phyloP scores from a whole-genome alignment of 2,113 vertebrate genomes.

The Phycodurus eques region DNA sequence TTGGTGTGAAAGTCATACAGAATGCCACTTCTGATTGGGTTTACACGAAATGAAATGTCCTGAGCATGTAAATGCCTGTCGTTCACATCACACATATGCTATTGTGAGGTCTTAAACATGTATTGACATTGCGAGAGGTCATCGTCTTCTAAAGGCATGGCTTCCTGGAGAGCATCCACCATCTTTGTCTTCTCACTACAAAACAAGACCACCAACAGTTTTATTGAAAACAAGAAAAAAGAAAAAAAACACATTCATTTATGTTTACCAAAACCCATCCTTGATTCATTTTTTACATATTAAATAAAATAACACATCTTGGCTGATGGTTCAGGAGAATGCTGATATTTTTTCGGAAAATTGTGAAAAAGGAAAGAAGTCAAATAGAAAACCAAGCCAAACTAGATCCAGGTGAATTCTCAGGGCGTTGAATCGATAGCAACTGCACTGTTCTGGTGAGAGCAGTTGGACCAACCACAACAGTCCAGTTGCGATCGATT shows the following conservation, averaged over 20 bases:
- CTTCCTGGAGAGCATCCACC: background rate
- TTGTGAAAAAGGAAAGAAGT: background rate
- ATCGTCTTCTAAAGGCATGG: background rate
- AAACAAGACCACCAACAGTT: slow-evolving; percentile 7
- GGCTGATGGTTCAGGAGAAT: background rate
- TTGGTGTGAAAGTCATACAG: background rate
- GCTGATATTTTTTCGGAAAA: background rate
- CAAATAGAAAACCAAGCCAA: background rate
- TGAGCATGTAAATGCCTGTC: background rate
- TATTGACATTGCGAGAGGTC: slow-evolving; percentile 7
- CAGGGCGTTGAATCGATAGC: too few species aligned
- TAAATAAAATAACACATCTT: background rate
- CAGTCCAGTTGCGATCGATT: too few species aligned
- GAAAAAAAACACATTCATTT: background rate
- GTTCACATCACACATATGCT: slow-evolving; percentile 3
- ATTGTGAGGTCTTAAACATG: slow-evolving; percentile 4
- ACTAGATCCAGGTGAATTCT: background rate
- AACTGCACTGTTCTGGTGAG: too few species aligned
- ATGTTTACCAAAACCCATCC: background rate
- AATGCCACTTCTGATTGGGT: background rate
- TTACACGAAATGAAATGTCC: background rate
- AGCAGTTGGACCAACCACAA: too few species aligned
- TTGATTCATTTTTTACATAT: background rate
- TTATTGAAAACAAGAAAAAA: background rate
- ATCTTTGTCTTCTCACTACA: slow-evolving; percentile 46